These are phyloP conservation scores for Euspilapteryx auroguttella DNA, from an alignment of 2,888 invertebrate genomes.

Conservation along the genomic window DNA sequence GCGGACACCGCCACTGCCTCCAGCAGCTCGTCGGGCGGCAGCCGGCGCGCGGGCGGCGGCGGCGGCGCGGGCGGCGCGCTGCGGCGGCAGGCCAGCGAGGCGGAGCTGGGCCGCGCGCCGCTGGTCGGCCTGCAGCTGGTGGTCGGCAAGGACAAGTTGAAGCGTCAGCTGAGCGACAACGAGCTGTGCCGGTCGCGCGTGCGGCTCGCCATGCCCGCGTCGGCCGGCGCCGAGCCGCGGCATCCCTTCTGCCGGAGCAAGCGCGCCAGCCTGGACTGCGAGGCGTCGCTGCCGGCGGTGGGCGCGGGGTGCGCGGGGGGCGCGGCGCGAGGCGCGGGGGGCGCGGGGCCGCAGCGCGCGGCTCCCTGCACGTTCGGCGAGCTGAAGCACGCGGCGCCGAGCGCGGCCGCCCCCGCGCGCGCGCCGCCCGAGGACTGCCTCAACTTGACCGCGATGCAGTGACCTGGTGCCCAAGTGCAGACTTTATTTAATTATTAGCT, in stretches of 20 bases:
- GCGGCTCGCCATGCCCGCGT: slow-evolving; percentile 46
- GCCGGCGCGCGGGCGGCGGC: slow-evolving; percentile 34
- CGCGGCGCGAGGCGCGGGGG: slow-evolving; percentile 34
- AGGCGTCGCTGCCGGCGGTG: slow-evolving; percentile 15
- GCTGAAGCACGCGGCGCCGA: slow-evolving; percentile 43
- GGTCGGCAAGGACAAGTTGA: slow-evolving; percentile 38
- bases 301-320: slow-evolving; percentile 16
- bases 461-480: too few species aligned
- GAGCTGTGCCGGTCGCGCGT: slow-evolving; percentile 33
- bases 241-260: slow-evolving; percentile 34
- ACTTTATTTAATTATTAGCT: too few species aligned
- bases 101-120: slow-evolving; percentile 19
- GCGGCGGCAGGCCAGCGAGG: slow-evolving; percentile 35
- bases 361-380: slow-evolving; percentile 46
- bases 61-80: slow-evolving; percentile 12
- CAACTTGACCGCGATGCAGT: slow-evolving; percentile 38
- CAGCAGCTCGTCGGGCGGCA: slow-evolving; percentile 26
- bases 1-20: slow-evolving; percentile 14
- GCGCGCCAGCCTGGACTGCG: slow-evolving; percentile 31
- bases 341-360: slow-evolving; percentile 10
- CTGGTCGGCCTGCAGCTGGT: slow-evolving; percentile 37
- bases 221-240: slow-evolving; percentile 47
- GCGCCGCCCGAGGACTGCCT: slow-evolving; percentile 34
- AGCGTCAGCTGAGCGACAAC: slow-evolving; percentile 44
- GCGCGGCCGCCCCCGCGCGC: slow-evolving; percentile 18